Evolutionary conservation across 2,113 vertebrate species (phyloP).

Genomic region (Indri indri): DNA sequence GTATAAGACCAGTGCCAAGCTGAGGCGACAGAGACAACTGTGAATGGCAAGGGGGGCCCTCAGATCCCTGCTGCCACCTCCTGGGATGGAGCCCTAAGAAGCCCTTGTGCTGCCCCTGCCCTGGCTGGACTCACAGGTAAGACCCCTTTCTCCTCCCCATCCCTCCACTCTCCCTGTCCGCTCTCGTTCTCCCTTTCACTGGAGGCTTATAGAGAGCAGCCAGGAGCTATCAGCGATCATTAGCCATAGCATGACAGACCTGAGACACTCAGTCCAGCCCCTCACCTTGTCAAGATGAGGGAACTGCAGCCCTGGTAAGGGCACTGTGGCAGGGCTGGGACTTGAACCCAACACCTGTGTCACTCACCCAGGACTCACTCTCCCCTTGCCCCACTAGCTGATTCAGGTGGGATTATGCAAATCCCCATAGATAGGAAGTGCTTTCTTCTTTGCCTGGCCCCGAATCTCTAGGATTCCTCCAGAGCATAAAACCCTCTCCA

Average conservation of each 20-base stretch:
- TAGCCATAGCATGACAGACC: not conserved
- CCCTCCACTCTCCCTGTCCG: not conserved
- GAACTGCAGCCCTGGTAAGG: not conserved
- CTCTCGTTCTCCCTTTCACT: not conserved
- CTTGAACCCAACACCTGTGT: not conserved
- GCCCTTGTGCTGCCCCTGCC: not conserved
- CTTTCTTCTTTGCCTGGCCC: slow-evolving; percentile 11
- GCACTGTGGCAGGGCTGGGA: not conserved
- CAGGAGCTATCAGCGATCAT: not conserved
- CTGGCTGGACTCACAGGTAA: slow-evolving; percentile 62
- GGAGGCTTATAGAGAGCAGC: not conserved
- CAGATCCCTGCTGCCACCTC: not conserved
- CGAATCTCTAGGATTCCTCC: not conserved
- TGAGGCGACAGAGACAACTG: slow-evolving; percentile 29
- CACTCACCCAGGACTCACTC: not conserved
- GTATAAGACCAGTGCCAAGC: slow-evolving; percentile 58
- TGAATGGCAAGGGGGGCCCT: slow-evolving; percentile 13
- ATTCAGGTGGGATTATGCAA: not conserved
- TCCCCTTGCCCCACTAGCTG: not conserved
- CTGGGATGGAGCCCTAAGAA: slow-evolving; percentile 40
- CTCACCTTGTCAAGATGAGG: not conserved
- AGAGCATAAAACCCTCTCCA: not conserved
- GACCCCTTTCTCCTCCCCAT: not conserved
- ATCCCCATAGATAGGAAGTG: not conserved
- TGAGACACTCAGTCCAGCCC: not conserved